A percentile compares a stretch with the other conserved stretches of the same genome.
Conservation (phyloP, 92 coral and sea anemone species). For the Epizoanthus scotinus region DNA sequence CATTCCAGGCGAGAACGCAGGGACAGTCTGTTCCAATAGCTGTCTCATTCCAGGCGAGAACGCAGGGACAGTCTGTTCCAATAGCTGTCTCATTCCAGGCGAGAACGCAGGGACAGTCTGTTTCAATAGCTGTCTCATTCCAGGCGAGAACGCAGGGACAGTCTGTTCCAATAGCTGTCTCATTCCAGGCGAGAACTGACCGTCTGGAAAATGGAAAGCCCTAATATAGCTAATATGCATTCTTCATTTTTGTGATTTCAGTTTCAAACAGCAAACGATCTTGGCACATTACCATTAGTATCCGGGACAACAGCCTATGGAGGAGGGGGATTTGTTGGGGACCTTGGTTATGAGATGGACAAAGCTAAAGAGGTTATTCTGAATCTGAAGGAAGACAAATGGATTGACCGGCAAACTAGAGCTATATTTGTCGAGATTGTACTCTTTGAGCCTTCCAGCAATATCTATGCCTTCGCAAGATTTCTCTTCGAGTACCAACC, state of each 20-base stretch:
- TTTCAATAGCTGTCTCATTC: too few relatives aligned
- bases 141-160: too few relatives aligned
- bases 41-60: too few relatives aligned
- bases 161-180: too few relatives aligned
- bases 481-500: slow-evolving; percentile 67
- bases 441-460: slow-evolving; percentile 45
- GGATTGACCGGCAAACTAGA: slow-evolving; percentile 41
- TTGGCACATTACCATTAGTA: slow-evolving; percentile 24
- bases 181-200: too few relatives aligned
- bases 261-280: slow-evolving; percentile 18
- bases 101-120: too few relatives aligned
- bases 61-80: too few relatives aligned
- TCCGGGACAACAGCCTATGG: slow-evolving; percentile 21
- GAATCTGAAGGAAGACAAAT: slow-evolving; percentile 30
- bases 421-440: slow-evolving; percentile 43
- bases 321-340: slow-evolving; percentile 35
- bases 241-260: not conserved
- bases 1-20: too few relatives aligned
- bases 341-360: slow-evolving; percentile 38
- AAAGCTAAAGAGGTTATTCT: slow-evolving; percentile 33
- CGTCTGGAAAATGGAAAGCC: too few relatives aligned
- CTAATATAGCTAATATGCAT: too few relatives aligned
- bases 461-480: slow-evolving; percentile 57
- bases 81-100: too few relatives aligned
- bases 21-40: too few relatives aligned